Evolutionary conservation across 1,140 invertebrate genomes (phyloP), one percentile per base, ranked within the genome.

Genomic region (Anoplolepis gracilipes): DNA sequence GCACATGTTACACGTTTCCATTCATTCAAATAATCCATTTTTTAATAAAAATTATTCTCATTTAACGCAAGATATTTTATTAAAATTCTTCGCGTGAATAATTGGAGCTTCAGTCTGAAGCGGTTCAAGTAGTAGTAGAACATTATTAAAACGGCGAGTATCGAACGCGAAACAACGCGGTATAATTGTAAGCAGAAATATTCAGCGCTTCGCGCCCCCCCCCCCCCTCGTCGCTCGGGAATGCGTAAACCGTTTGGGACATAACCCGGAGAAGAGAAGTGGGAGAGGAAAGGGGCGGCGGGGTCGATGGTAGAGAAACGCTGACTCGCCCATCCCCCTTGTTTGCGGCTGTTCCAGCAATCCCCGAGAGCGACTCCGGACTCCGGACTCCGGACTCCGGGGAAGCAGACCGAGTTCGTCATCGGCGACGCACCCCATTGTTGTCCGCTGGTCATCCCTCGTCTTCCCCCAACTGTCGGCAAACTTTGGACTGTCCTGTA

Each of bases 321-420:
- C 93, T 92, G 92, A 93, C 93, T 94, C 93, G 92, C 91, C 93
- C 88, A 84, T 8, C 73, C 88, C 90, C 88, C 93, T 92, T 92
- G 91, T 92, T 93, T 91, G 90, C 82, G 91, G 91, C 87, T 89
- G 87, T 89, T 91, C 90, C 89, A 72, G 36, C 87, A 78, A 70
- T 28, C 55, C 55, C 76, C 53, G 65, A 81, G 65, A 81, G 73
- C 59, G 73, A 69, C 22, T 78, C 57, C 19, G 57, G 85, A n/a
- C n/a, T n/a, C n/a, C n/a, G 88, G 77, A 89, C n/a, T n/a, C n/a
- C n/a, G n/a, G 73, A 69, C 25, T 78, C 57, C 19, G 57, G 85
- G 88, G 77, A 89, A 89, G 59, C 87, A 64, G 69, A 36, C 49
- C 76, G 87, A 86, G 79, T 82, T 85, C 64, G 84, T 82, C 78